Percentiles rank a stretch among this genome's conserved stretches.
These are phyloP conservation scores for Battus philenor DNA, from an alignment of 1,140 invertebrate genomes.

Conservation along the genomic window DNA sequence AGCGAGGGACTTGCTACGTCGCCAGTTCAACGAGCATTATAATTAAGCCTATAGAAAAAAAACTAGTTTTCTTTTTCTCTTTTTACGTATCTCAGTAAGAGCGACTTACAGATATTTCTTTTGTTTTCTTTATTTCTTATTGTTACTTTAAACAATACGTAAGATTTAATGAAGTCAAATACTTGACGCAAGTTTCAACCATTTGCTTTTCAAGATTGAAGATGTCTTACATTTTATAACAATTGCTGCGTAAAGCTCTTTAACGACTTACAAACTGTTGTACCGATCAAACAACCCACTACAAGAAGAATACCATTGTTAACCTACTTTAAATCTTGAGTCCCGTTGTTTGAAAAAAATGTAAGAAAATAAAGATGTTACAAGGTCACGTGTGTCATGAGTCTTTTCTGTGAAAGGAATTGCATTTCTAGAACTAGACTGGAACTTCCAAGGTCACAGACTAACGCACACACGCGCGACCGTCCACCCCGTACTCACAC, in stretches of 20 bases:
- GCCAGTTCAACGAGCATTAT: slow-evolving; percentile 3
- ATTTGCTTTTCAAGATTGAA: not conserved
- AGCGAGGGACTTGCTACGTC: slow-evolving; percentile 19
- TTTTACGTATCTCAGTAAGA: slow-evolving; percentile 10
- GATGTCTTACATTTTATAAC: slow-evolving; percentile 5
- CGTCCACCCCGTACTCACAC: slow-evolving; percentile 48
- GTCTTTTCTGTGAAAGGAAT: slow-evolving; percentile 24
- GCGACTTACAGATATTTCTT: not conserved
- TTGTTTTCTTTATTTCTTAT: slow-evolving; percentile 1
- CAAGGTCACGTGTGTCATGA: slow-evolving; percentile 12
- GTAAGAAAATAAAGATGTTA: slow-evolving; percentile 13
- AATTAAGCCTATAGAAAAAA: slow-evolving; percentile 4
- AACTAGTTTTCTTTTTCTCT: slow-evolving; percentile 11
- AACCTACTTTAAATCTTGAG: not conserved
- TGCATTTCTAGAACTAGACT: slow-evolving; percentile 55
- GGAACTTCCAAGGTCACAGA: slow-evolving; percentile 64
- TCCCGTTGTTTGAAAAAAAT: slow-evolving; percentile 4
- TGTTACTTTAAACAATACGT: slow-evolving; percentile 11
- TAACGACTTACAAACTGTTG: slow-evolving; percentile 14
- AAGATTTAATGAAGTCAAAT: slow-evolving; percentile 3
- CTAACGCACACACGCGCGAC: slow-evolving; percentile 38
- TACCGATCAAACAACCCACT: slow-evolving; percentile 13
- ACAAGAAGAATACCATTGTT: slow-evolving; percentile 16
- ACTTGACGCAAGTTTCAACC: slow-evolving; percentile 7
- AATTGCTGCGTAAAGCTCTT: slow-evolving; percentile 10